Evolutionary conservation across 2,888 invertebrate species (phyloP).

Genomic region (Cactoblastis cactorum): DNA sequence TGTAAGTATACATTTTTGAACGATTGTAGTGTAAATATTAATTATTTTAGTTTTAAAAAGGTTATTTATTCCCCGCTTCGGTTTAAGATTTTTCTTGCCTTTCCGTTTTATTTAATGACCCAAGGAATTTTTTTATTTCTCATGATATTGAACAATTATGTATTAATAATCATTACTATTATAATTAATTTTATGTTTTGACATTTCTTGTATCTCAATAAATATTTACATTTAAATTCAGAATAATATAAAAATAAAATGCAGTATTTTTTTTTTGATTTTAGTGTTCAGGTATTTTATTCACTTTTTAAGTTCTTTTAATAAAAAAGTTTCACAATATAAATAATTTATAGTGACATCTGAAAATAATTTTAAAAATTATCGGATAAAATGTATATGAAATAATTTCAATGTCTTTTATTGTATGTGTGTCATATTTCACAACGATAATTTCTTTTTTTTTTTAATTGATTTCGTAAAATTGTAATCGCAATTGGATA

Average conservation of each 20-base stretch:
- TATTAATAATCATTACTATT: neutral
- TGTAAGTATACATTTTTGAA: constrained; percentile 38
- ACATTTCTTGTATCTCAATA: neutral
- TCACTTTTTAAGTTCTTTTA: no score
- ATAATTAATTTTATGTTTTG: neutral
- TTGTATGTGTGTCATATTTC: no score
- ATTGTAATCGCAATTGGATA: no score
- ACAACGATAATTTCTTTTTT: no score
- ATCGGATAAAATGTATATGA: no score
- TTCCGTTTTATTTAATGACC: neutral
- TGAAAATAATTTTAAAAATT: no score
- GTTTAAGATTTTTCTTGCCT: constrained; percentile 23
- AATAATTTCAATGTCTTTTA: no score
- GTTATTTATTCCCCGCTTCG: constrained; percentile 26
- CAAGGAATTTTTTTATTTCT: neutral
- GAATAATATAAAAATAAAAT: neutral
- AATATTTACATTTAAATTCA: neutral
- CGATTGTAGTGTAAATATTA: constrained; percentile 28
- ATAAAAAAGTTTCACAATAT: no score
- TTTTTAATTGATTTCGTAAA: no score
- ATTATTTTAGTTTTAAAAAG: constrained; percentile 23
- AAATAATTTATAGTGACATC: no score
- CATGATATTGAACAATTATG: neutral
- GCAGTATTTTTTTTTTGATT: no score
- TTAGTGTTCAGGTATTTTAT: no score